Base-by-base conservation (phyloP, 2,113 vertebrate genomes). In the Trachemys scripta region DNA sequence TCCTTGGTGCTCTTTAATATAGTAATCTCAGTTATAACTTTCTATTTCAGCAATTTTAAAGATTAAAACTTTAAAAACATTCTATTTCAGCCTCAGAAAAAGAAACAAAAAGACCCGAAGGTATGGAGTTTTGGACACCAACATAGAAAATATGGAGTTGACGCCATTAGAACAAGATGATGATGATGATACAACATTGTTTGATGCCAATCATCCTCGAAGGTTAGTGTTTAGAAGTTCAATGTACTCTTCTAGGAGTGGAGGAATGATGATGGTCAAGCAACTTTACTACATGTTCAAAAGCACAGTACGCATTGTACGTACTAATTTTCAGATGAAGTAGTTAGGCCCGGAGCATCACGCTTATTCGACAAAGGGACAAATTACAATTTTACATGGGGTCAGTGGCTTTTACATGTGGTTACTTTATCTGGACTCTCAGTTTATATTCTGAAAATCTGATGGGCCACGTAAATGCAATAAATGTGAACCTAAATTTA, bases 131-230 rank as follows among this genome's bases (percentile, higher is more conserved):
- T 96, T 99, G 97, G 98, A 99, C 82, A 98, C 98, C 31, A 98
- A 98, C 94, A 96, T 98, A 98, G 98, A 98, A 96, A 98, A 98
- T 89, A 98, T 98, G 98, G 98, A 99, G 69, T 90, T 99, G 96
- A 98, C 98, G 3, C 98, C 98, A 0, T 97, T 99, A 94, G 98
- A 99, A 80, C 98, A 98, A 96, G 98, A 98, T 53, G 98, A 98
- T 89, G 98, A 98, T 45, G 98, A 98, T 56, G 98, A 99, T 87
- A 98, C 98, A 89, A 99, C 98, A 5, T 27, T 98, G 8, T 99
- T 98, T 86, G 98, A 98, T 97, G 98, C 97, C 84, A 98, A 49
- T 97, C 98, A 98, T 97, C 97, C 98, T 96, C 97, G 95, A 94
- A 98, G 98, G 98, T 98, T 93, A 95, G 97, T 96, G 45, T 88